Evolutionary conservation across 2,113 vertebrate genomes (phyloP).

Genomic region (Pedetes capensis): DNA sequence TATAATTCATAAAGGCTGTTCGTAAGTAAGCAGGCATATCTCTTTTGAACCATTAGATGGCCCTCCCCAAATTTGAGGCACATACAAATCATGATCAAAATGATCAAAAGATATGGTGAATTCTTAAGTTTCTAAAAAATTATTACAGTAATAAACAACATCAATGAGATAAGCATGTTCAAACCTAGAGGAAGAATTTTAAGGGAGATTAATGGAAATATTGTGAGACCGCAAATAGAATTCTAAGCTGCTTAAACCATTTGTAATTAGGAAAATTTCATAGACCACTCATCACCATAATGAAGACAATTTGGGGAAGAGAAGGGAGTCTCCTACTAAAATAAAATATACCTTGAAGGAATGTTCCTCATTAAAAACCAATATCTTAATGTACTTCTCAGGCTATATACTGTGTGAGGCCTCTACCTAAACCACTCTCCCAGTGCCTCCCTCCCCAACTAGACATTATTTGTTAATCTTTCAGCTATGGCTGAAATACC

Average conservation of each 20-base stretch:
- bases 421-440: neutral
- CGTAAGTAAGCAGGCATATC: neutral
- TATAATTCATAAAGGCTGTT: neutral
- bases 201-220: too few species aligned
- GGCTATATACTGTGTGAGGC: neutral
- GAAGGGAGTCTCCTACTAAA: neutral
- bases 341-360: neutral
- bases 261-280: neutral
- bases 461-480: neutral
- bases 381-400: neutral
- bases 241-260: neutral
- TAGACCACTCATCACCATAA: neutral
- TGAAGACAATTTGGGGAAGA: neutral
- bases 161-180: too few species aligned
- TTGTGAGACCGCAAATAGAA: too few species aligned
- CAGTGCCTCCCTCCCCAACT: neutral
- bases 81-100: too few species aligned
- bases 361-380: neutral
- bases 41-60: neutral
- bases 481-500: neutral
- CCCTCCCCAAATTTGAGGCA: neutral
- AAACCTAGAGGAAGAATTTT: too few species aligned
- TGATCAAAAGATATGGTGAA: too few species aligned
- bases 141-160: too few species aligned
- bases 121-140: too few species aligned